Conservation (phyloP, 2,113 vertebrate genomes). For the Hylia prasina region DNA sequence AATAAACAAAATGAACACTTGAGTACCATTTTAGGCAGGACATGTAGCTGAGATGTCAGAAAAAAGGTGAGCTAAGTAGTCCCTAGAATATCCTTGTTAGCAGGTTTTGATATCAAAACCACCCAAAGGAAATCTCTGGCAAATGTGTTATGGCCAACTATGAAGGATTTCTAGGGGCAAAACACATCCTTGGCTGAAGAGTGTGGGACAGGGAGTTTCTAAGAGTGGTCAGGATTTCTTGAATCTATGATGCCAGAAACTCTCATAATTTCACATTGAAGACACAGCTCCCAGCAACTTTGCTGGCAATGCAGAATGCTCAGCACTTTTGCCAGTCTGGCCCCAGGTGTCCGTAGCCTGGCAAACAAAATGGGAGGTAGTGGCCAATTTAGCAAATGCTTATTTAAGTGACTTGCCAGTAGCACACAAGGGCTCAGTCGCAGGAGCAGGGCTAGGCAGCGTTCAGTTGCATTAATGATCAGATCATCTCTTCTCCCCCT, state of each 20-base stretch:
- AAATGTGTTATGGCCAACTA: background rate
- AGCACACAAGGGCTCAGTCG: conserved; percentile 1
- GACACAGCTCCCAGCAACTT: conserved; percentile 10
- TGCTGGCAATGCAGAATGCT: background rate
- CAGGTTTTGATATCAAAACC: background rate
- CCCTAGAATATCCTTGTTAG: background rate
- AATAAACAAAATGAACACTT: background rate
- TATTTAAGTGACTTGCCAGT: conserved; percentile 40
- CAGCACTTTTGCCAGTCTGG: conserved; percentile 2
- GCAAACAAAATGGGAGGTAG: background rate
- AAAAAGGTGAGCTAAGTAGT: background rate
- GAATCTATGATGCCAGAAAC: background rate
- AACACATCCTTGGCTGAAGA: background rate
- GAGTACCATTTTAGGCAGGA: background rate
- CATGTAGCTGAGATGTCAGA: background rate
- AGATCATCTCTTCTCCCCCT: conserved; percentile 13
- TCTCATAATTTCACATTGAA: background rate
- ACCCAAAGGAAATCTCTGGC: background rate
- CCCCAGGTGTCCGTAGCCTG: background rate
- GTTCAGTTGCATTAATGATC: conserved; percentile 8
- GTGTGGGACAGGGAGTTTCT: background rate
- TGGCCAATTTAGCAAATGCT: conserved; percentile 36
- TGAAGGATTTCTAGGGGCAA: background rate
- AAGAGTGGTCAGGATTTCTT: background rate
- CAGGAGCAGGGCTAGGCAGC: background rate